phyloP scores from a whole-genome alignment of 2,888 invertebrate species.

The Osmoderma eremita region DNA sequence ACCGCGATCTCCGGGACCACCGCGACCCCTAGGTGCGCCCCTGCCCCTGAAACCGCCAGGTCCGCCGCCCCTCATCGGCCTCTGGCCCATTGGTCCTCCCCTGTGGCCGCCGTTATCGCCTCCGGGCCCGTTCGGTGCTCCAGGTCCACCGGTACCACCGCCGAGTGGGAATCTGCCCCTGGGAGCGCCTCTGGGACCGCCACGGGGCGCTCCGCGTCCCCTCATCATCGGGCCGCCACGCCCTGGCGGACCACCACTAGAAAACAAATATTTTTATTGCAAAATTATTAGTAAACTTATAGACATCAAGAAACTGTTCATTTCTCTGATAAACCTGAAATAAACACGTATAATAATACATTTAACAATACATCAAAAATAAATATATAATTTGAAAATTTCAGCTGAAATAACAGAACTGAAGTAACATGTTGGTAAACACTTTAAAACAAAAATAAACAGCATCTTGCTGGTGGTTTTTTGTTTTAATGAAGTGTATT shows the following conservation, averaged over 20 bases:
- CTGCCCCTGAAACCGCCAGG: constrained; percentile 42
- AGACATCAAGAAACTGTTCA: constrained; percentile 36
- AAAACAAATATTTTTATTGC: constrained; percentile 5
- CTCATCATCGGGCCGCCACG: constrained; percentile 42
- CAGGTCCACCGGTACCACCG: constrained; percentile 32
- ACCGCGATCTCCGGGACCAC: constrained; percentile 42
- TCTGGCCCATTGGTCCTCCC: constrained; percentile 39
- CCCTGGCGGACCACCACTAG: constrained; percentile 41
- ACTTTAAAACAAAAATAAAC: constrained; percentile 38
- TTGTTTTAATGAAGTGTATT: constrained; percentile 29
- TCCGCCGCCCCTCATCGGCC: constrained; percentile 40
- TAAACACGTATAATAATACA: too few relatives aligned
- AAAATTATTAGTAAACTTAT: not conserved
- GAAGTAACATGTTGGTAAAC: too few relatives aligned
- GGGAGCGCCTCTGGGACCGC: constrained; percentile 36
- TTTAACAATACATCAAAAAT: not conserved
- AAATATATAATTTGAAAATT: not conserved
- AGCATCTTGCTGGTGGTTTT: constrained; percentile 38
- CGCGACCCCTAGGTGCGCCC: constrained; percentile 42
- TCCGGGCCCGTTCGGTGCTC: constrained; percentile 40
- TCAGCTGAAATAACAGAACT: not conserved
- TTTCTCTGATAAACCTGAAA: constrained; percentile 16
- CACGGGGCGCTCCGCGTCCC: constrained; percentile 41
- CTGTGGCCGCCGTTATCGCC: constrained; percentile 41
- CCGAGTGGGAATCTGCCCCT: constrained; percentile 39